Conservation (phyloP, 1,140 invertebrate genomes). For the Drosophila athabasca region DNA sequence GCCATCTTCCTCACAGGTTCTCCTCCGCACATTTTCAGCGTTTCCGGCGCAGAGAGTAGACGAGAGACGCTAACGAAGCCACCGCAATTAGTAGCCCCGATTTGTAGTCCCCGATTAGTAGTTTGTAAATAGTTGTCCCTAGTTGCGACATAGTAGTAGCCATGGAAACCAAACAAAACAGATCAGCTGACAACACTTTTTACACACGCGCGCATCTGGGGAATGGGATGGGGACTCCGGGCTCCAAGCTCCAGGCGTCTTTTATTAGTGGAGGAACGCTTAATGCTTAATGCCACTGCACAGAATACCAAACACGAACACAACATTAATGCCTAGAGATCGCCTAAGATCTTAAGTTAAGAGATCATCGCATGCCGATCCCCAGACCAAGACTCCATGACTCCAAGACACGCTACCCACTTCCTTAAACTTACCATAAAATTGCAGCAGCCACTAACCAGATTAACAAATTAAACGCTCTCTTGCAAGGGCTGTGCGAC, state of each 20-base stretch:
- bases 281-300: too few species aligned
- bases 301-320: too few species aligned
- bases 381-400: constrained; percentile 14
- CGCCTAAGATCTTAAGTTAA: too few species aligned
- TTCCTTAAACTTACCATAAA: background rate
- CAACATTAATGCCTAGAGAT: too few species aligned
- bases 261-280: too few species aligned
- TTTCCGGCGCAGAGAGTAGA: constrained; percentile 56
- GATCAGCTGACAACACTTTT: constrained; percentile 75
- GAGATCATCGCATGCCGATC: background rate
- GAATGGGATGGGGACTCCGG: background rate
- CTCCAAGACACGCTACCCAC: constrained; percentile 28
- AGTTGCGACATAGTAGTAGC: constrained; percentile 17
- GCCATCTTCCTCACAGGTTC: constrained; percentile 27
- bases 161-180: constrained; percentile 31
- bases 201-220: constrained; percentile 16
- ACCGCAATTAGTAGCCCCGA: constrained; percentile 55
- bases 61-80: constrained; percentile 51
- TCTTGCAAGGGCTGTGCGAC: constrained; percentile 71
- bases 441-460: constrained; percentile 38
- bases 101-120: constrained; percentile 18
- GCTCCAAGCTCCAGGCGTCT: too few species aligned
- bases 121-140: constrained; percentile 5
- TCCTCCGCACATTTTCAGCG: constrained; percentile 64
- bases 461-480: constrained; percentile 68